Evolutionary conservation across 30 jellyfish, hydroid and myxozoan genomes (phyloP).

Genomic region (Chironex yamaguchii): DNA sequence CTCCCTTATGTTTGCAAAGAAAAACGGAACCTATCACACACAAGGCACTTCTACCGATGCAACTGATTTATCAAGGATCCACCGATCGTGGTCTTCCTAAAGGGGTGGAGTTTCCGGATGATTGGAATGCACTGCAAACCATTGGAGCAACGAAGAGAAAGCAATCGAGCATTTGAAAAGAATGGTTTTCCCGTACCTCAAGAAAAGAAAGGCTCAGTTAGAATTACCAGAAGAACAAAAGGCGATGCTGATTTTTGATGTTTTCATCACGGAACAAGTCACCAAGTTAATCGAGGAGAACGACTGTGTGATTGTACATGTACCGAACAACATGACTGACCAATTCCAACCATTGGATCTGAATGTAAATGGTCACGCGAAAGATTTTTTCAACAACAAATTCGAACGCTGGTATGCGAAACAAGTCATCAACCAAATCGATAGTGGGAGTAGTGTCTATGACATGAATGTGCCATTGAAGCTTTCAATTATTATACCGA

Average conservation of each 20-base stretch:
- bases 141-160: slow-evolving; percentile 67
- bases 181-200: slow-evolving; percentile 32
- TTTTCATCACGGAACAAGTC: slow-evolving; percentile 47
- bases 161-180: slow-evolving; percentile 27
- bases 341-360: slow-evolving; percentile 64
- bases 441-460: slow-evolving; percentile 35
- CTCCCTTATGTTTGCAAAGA: slow-evolving; percentile 6
- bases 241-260: slow-evolving; percentile 57
- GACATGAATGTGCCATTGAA: slow-evolving; percentile 51
- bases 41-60: slow-evolving; percentile 53
- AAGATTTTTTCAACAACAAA: slow-evolving; percentile 35
- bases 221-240: slow-evolving; percentile 43
- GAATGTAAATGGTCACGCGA: slow-evolving; percentile 50
- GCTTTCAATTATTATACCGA: slow-evolving; percentile 63
- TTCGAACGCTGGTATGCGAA: slow-evolving; percentile 33
- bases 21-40: neutral
- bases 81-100: slow-evolving; percentile 37
- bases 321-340: slow-evolving; percentile 58
- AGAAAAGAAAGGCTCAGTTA: neutral
- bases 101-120: slow-evolving; percentile 34
- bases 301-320: slow-evolving; percentile 29
- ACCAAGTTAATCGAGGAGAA: slow-evolving; percentile 39
- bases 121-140: slow-evolving; percentile 28
- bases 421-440: slow-evolving; percentile 25
- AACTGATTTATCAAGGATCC: slow-evolving; percentile 30